Base-by-base conservation (phyloP, 1,140 invertebrate species). In the Habropoda laboriosa region DNA sequence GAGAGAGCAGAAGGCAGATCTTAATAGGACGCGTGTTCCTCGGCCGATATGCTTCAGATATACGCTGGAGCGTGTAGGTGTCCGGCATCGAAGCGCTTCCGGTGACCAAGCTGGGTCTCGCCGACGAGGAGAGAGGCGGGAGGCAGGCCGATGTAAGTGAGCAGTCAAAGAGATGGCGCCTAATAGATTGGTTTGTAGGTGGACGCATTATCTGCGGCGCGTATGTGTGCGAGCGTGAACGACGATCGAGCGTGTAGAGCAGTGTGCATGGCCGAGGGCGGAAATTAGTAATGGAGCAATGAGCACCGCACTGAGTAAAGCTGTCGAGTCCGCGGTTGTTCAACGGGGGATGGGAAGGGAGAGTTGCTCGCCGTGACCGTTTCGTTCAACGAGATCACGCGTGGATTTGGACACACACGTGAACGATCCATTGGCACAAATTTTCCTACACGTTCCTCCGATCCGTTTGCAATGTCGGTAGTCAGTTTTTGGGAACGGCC, bases 121-220 rank as follows among this genome's bases (percentile, higher is more conserved):
- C 18, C 49, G 64, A 47, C 60, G 67, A 72, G 61, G 75, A 68
- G 75, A 38, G 49, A 47, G 12, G 60, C 61, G 80, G 74, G 80
- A 70, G 86, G 86, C 80, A 83, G 55, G 61, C 79, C 88, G 86
- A 90, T 90, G 89, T 92, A 91, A 92, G 91, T 91, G 92, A 93
- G 91, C 91, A 92, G 91, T 92, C 91, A 91, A 89, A 90, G 91
- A 90, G 91, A 91, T 91, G 92, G 92, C 92, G 92, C 92, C 92
- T 92, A 92, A 93, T 92, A 92, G 92, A 93, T 92, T 92, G 90
- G 92, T 92, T 92, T 92, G 92, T 93, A 93, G 92, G 92, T 92
- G 92, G 92, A 92, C 90, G 90, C 88, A 92, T 92, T 92, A 92
- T 92, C 86, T 91, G 82, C 55, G 80, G 53, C 67, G 58, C 47